These are phyloP conservation scores for Aurelia sp. DNA, from an alignment of 30 jellyfish, hydroid and myxozoan genomes.

Conservation along the genomic window DNA sequence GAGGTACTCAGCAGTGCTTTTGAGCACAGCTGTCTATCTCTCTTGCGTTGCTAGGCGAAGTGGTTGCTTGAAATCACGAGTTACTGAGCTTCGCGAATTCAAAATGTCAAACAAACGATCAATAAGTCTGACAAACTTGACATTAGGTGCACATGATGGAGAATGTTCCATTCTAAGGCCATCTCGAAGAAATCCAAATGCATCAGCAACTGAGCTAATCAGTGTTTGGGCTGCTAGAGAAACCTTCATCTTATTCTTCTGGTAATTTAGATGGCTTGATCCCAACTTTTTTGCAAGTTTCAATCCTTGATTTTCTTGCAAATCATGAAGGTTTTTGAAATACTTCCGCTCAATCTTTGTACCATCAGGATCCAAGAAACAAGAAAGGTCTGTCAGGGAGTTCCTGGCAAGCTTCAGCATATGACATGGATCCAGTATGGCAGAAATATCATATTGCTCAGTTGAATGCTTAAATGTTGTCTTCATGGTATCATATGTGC, in stretches of 20 bases:
- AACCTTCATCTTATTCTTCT: conserved; percentile 58
- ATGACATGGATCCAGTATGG: conserved; percentile 33
- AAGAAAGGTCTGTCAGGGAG: background rate
- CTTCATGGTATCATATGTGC: background rate
- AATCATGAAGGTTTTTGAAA: conserved; percentile 1
- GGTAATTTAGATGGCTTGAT: conserved; percentile 24
- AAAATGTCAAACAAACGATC: conserved; percentile 19
- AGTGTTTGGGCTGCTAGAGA: conserved; percentile 32
- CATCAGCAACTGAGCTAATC: conserved; percentile 40
- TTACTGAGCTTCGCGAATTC: conserved; percentile 21
- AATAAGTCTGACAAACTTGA: background rate
- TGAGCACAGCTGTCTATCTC: conserved; percentile 11
- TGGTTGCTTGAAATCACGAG: conserved; percentile 15
- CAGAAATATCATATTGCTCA: conserved; percentile 1
- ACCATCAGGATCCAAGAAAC: too few species aligned
- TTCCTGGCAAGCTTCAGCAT: conserved; percentile 38
- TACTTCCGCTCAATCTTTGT: background rate
- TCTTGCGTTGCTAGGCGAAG: background rate
- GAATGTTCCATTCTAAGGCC: too few species aligned
- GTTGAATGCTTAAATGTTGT: conserved; percentile 44
- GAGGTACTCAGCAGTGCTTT: conserved; percentile 39
- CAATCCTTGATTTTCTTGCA: conserved; percentile 52
- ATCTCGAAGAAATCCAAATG: conserved; percentile 24
- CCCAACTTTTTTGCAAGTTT: conserved; percentile 32
- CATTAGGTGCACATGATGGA: too few species aligned